Conservation (phyloP, 2,113 vertebrate genomes). For the Centropus bengalensis region DNA sequence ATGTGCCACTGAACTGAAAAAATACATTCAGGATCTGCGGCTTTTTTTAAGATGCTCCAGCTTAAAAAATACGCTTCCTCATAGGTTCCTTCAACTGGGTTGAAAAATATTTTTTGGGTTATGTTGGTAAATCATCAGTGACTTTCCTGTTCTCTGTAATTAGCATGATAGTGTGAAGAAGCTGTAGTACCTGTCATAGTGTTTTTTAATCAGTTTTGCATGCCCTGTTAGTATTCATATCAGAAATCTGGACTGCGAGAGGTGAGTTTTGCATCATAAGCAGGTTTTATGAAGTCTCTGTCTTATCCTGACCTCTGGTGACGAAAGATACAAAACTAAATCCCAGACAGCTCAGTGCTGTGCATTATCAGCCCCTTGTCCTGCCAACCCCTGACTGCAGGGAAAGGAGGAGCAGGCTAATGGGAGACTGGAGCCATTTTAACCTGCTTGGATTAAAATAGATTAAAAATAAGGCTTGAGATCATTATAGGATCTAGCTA, state of each 20-base stretch:
- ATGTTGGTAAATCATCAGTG: background rate
- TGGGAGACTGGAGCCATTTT: background rate
- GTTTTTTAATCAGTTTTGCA: background rate
- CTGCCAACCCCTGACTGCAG: background rate
- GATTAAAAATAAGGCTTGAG: background rate
- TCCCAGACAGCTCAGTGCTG: background rate
- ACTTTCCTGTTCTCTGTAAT: background rate
- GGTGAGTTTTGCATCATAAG: background rate
- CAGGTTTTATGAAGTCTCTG: background rate
- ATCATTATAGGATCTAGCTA: background rate
- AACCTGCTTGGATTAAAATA: background rate
- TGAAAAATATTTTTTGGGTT: background rate
- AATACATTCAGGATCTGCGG: background rate
- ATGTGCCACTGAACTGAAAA: background rate
- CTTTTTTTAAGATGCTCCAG: background rate
- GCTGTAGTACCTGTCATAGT: background rate
- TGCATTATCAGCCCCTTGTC: background rate
- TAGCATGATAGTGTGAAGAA: background rate
- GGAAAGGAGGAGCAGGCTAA: background rate
- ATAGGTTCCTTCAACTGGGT: background rate
- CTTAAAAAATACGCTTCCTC: background rate
- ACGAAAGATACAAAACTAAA: background rate
- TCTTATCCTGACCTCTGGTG: background rate
- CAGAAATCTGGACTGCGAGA: background rate
- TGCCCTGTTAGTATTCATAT: background rate